Evolutionary conservation across 2,797 vertebrate genomes (phyloP).

Genomic region (Myotis vivesi): DNA sequence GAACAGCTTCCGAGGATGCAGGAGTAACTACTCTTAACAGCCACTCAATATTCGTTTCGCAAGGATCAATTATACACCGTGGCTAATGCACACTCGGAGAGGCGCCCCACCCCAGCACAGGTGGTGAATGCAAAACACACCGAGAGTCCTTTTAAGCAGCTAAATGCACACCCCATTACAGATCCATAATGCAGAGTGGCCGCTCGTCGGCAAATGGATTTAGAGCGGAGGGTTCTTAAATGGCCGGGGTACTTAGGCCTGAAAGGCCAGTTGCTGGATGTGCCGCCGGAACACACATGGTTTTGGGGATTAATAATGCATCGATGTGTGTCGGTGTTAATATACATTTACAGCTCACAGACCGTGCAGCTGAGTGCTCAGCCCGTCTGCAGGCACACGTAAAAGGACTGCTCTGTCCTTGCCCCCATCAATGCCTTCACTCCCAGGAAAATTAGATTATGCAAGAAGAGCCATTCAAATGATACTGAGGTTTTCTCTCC

Average conservation of each 20-base stretch:
- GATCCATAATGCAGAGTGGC: conserved; percentile 76
- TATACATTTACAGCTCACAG: conserved; percentile 76
- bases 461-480: not conserved
- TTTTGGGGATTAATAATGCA: conserved; percentile 81
- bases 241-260: conserved; percentile 72
- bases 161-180: conserved; percentile 72
- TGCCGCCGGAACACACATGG: conserved; percentile 74
- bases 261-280: conserved; percentile 76
- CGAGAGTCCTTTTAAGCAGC: conserved; percentile 72
- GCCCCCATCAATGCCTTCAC: conserved; percentile 59
- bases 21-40: conserved; percentile 61
- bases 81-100: conserved; percentile 64
- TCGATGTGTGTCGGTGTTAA: conserved; percentile 71
- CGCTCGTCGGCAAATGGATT: conserved; percentile 71
- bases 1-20: conserved; percentile 18
- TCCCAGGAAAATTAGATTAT: conserved; percentile 66
- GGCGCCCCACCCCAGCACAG: conserved; percentile 41
- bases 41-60: conserved; percentile 61
- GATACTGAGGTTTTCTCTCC: not conserved
- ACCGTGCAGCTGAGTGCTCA: not conserved
- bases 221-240: conserved; percentile 68
- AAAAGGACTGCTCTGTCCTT: conserved; percentile 48
- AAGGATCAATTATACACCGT: conserved; percentile 72
- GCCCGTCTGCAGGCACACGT: conserved; percentile 59
- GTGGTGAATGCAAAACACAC: conserved; percentile 71